Conservation (phyloP, 2,113 vertebrate species). For the Meleagris gallopavo region DNA sequence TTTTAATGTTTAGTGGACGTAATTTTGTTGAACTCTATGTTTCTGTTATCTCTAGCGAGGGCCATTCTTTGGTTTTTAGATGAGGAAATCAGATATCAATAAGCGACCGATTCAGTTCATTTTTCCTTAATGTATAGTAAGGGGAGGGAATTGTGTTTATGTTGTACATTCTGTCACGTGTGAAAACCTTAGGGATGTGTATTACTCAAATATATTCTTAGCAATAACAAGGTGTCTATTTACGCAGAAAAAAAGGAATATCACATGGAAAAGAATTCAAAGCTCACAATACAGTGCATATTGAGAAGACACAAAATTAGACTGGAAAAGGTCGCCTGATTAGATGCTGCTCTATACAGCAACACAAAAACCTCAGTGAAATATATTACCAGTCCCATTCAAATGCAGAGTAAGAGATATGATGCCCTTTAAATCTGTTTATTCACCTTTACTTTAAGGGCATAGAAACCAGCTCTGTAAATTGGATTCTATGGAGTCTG, state of each 20-base stretch:
- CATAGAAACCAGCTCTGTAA: background rate
- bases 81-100: background rate
- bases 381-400: background rate
- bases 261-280: background rate
- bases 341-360: background rate
- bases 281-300: background rate
- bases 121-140: background rate
- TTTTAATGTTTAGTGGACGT: background rate
- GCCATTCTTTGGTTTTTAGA: background rate
- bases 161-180: background rate
- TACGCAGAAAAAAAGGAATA: background rate
- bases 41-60: background rate
- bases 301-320: slow-evolving; percentile 18
- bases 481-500: slow-evolving; percentile 54
- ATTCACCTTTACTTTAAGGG: slow-evolving; percentile 64
- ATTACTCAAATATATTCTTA: background rate
- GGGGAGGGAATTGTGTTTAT: background rate
- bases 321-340: slow-evolving; percentile 14
- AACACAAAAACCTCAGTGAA: background rate
- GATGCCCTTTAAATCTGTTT: slow-evolving; percentile 58
- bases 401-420: background rate
- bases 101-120: background rate
- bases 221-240: background rate
- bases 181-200: background rate
- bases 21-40: background rate